Evolutionary conservation across 2,888 invertebrate genomes (phyloP), one percentile per base, ranked within the genome.

Genomic region (Lycaena phlaeas): DNA sequence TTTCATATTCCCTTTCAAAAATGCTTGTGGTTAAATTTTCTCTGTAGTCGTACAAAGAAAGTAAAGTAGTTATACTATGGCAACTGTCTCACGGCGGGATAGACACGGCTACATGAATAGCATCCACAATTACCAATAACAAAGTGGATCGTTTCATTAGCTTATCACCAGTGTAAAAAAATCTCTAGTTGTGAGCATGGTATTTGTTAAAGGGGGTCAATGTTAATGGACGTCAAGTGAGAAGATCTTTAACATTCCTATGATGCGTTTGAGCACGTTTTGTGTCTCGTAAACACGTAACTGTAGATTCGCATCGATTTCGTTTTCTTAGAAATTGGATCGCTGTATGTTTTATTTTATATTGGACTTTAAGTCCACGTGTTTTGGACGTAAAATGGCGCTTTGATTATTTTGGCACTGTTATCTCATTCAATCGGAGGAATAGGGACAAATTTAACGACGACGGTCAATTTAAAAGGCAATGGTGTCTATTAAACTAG

Each of bases 301-400:
- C 34, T 22, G 34, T 34, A 34, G 18, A 22, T 12, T 34, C 34
- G 34, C 34, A 22, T 22, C 9, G 34, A 34, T 34, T 34, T 34
- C 34, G 34, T 34, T 34, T 34, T 34, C 34, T 34, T 18, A 17
- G 34, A 34, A 34, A 12, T 18, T 34, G 12, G 12, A 22, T 12
- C 34, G 12, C n/a, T 22, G 22, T 12, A 4, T 11, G 11, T 34
- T 3, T 34, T 18, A n/a, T 9, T 34, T 9, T 7, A 34, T 12
- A 7, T 12, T 22, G 11, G 12, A 34, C 12, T 18, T 6, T 34
- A 34, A n/a, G n/a, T n/a, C n/a, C n/a, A n/a, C n/a, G n/a, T n/a
- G n/a, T n/a, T n/a, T n/a, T n/a, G n/a, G n/a, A n/a, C n/a, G n/a
- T n/a, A n/a, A n/a, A n/a, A n/a, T n/a, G n/a, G n/a, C n/a, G n/a